Conservation (phyloP, 2,888 invertebrate species). For the Drosophila parthenogenetica region DNA sequence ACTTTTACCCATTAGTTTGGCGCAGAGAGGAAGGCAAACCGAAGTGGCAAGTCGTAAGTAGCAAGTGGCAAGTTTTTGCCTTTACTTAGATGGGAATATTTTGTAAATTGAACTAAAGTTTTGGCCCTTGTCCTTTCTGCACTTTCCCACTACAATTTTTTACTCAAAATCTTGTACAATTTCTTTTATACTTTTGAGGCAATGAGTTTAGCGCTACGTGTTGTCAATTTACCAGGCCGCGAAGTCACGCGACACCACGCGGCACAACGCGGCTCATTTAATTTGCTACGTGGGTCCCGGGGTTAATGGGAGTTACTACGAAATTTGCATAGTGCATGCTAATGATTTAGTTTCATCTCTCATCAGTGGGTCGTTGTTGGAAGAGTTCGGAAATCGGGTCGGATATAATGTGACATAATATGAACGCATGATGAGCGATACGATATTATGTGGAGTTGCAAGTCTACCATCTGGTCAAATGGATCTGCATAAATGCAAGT, state of each 20-base stretch:
- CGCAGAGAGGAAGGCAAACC: constrained; percentile 10
- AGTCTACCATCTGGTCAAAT: constrained; percentile 84
- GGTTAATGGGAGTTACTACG: constrained; percentile 37
- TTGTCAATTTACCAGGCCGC: constrained; percentile 62
- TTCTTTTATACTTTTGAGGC: constrained; percentile 9
- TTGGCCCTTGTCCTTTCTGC: constrained; percentile 2
- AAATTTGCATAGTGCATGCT: constrained; percentile 61
- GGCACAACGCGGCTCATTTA: constrained; percentile 56
- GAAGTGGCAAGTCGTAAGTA: constrained; percentile 44
- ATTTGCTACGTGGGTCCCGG: constrained; percentile 65
- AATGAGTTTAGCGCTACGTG: constrained; percentile 51
- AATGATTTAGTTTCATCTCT: constrained; percentile 44
- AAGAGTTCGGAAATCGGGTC: constrained; percentile 23
- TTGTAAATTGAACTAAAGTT: constrained; percentile 65
- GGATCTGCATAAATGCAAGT: constrained; percentile 83
- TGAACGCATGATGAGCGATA: constrained; percentile 82
- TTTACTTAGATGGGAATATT: constrained; percentile 53
- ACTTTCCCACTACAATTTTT: constrained; percentile 6
- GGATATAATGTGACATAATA: constrained; percentile 79
- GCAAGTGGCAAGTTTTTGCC: constrained; percentile 56
- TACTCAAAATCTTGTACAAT: background rate
- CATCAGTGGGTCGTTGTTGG: constrained; percentile 31
- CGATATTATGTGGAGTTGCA: constrained; percentile 85
- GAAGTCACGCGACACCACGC: too few species aligned
- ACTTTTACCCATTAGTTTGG: constrained; percentile 69